Base-by-base conservation (phyloP, 1,140 invertebrate species). In the Microplitis demolitor region DNA sequence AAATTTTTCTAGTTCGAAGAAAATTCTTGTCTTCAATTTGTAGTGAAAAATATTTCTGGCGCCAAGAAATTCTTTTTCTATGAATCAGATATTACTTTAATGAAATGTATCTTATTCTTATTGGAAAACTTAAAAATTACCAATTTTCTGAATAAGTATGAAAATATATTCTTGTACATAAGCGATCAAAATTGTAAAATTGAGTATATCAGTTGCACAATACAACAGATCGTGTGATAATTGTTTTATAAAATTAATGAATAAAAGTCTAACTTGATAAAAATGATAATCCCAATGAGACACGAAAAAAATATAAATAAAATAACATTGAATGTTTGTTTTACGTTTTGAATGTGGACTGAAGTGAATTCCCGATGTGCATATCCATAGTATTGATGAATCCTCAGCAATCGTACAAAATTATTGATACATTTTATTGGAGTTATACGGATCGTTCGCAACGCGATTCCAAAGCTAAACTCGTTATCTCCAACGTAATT, bases 381-480 rank as follows among this genome's bases (percentile, higher is more conserved):
- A 56, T 60, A 66, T 63, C 69, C 34, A 53, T 73, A 69, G 58
- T 58, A 72, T 64, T 66, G 63, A 66, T 72, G 66, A 72, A 72
- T 72, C 62, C 70, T 68, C 74, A 56, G 60, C 75, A 60, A 71
- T 71, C 71, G 50, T 50, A 64, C 64, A 16, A 76, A 79, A 81
- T 78, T 78, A 79, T 79, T 74, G 76, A 45, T 75, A 79, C 76
- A 78, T 81, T 79, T 79, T 84, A 84, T 83, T 83, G 81, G 82
- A 83, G 80, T 85, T 85, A 83, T 80, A 84, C 80, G 82, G 82
- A 83, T 84, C 83, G 80, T 78, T 82, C 78, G 78, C 82, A 84
- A 84, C 84, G 82, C 78, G 83, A 85, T 85, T 74, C 83, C 83
- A 81, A 80, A 79, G 83, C 82, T 85, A 85, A 85, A 85, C 79